Conservation (phyloP, 2,113 vertebrate genomes). For the human region DNA sequence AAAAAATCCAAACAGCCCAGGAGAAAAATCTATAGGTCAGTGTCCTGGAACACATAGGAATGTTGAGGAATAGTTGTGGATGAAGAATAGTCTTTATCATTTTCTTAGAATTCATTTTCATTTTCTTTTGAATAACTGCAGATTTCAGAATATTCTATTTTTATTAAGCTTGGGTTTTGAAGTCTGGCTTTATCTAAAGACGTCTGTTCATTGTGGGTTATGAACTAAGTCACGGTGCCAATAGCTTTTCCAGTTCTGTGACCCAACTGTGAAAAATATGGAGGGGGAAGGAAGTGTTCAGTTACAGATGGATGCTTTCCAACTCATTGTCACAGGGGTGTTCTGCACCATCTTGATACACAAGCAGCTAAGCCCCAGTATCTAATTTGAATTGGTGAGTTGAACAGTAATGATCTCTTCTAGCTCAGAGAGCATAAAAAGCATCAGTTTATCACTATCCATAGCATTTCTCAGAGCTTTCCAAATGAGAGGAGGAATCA, state of each 20-base stretch:
- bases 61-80: neutral
- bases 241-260: neutral
- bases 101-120: neutral
- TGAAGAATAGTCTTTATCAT: neutral
- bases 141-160: neutral
- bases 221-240: neutral
- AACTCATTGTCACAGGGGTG: neutral
- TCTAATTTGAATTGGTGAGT: slow-evolving; percentile 45
- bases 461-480: slow-evolving; percentile 29
- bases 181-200: neutral
- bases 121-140: slow-evolving; percentile 1
- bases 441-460: neutral
- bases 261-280: neutral
- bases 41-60: neutral
- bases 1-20: neutral
- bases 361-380: neutral
- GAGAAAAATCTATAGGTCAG: neutral
- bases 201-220: neutral
- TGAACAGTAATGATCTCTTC: slow-evolving; percentile 42
- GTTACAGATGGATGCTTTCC: neutral
- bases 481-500: neutral
- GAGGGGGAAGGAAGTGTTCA: neutral
- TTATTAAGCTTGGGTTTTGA: neutral
- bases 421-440: slow-evolving; percentile 39
- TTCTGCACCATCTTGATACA: neutral